A percentile compares a stretch with the other conserved stretches of the same genome.
These are phyloP conservation scores for Eustalomyia histrio DNA, from an alignment of 2,888 invertebrate species.

Conservation along the genomic window DNA sequence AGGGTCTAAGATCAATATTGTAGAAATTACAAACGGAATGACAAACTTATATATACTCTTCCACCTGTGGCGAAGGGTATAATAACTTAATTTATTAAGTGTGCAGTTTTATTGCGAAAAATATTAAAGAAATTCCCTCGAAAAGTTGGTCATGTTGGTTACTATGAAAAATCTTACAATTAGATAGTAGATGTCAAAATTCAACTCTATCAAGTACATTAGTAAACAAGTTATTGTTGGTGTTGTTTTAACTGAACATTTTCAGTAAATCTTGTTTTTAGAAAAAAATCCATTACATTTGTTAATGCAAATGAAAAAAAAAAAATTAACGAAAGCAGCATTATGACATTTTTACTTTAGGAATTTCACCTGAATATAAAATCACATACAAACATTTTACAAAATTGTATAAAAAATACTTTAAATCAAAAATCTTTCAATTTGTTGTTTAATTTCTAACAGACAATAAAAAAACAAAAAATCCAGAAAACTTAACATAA, in stretches of 20 bases:
- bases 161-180: no score
- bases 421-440: conserved; percentile 6
- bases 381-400: conserved; percentile 33
- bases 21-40: no score
- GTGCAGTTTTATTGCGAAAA: no score
- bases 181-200: background rate
- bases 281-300: conserved; percentile 48
- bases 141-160: background rate
- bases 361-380: conserved; percentile 33
- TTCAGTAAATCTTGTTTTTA: conserved; percentile 37
- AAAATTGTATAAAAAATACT: conserved; percentile 2
- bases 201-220: conserved; percentile 32
- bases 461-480: background rate
- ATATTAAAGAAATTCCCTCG: no score
- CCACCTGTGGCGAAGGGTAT: no score
- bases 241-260: background rate
- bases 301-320: conserved; percentile 23
- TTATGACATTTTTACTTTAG: conserved; percentile 2
- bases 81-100: no score
- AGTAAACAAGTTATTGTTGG: conserved; percentile 39
- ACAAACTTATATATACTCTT: no score
- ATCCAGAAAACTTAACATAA: conserved; percentile 30
- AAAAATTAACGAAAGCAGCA: conserved; percentile 23
- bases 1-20: no score
- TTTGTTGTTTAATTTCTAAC: conserved; percentile 11